Evolutionary conservation across 2,113 vertebrate species (phyloP), one percentile per base, ranked within the genome.

Genomic region (Alexandromys fortis): DNA sequence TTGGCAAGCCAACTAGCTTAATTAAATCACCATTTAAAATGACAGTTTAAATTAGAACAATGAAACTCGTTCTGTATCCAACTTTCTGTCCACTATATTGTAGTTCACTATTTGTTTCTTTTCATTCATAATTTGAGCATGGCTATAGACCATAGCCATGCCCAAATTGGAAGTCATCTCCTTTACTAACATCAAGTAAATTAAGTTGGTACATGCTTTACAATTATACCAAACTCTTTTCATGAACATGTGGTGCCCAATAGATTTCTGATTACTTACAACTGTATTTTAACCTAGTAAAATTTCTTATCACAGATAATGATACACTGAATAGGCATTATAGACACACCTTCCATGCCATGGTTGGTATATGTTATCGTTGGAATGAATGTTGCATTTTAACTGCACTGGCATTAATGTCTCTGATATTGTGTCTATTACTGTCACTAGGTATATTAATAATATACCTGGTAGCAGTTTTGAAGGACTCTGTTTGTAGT

Each of bases 301-400:
- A 96, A 92, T 96, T 97, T 94, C 94, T 95, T 61, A 91, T 87
- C 77, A 83, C 3, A 55, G 72, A 93, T 91, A 97, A 95, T 73
- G 49, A 92, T 85, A 94, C 35, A 19, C 65, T 92, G 67, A 85
- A 86, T 94, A 88, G 82, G 47, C 30, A 83, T 83, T 85, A 77
- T 68, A 92, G 86, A 76, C 73, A n/a, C 3, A 65, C 28, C 24
- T 95, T 93, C 49, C 79, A 86, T 89, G 47, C 5, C 22, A 42
- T 91, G n/a, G 49, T 82, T 85, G n/a, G 19, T 79, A 92, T 87
- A 93, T 52, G 52, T 33, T 93, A 97, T 65, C 24, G 87, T 96
- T 94, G 96, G 78, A 49, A 73, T 91, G 92, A 94, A 94, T 90
- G 52, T 49, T 91, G 5, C 81, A 76, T 87, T 79, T 92, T 91